Base-by-base conservation (phyloP, 2,888 invertebrate species). In the Aleiodes alternator region DNA sequence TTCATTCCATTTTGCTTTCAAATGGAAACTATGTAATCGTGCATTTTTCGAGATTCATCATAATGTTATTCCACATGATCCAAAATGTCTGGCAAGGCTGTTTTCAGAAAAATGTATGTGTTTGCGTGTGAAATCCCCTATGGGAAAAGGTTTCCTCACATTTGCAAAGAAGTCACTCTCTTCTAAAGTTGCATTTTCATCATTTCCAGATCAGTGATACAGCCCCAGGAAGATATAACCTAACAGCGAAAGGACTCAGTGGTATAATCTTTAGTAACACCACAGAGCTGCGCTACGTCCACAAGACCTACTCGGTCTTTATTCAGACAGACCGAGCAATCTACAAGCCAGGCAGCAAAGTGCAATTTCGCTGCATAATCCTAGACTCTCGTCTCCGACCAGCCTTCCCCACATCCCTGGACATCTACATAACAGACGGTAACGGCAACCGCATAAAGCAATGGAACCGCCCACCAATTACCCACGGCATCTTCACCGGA, bases 291-390 rank as follows among this genome's bases (percentile, higher is more conserved):
- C 91, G 93, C 59, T 96, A 94, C 89, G 92, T 94, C 56, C 93
- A 94, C 78, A 95, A 97, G 85, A 96, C 96, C 85, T 95, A 96
- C 86, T 95, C 96, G 11, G 92, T 97, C 12, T 96, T 97, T 84
- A 93, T 98, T 78, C 97, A 98, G 89, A 97, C 97, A 0, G 98
- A 98, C 90, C 96, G 96, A 90, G 94, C 96, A 9, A 94, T 97
- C 79, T 98, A 98, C 89, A 95, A 97, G 87, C 97, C 97, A 0
- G 94, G 95, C 9, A 94, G 95, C 86, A 93, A 93, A 80, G 94
- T 98, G 34, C 92, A 94, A 88, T 98, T 97, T 90, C 92, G 97
- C 83, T 94, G 95, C 7, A 90, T 97, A 23, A 92, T 95, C 16
- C 91, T 97, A 71, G 94, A 95, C 86, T 93, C 95, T 0, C 92